These are phyloP conservation scores for Polypterus senegalus DNA, from an alignment of 2,113 vertebrate species.

Conservation along the genomic window DNA sequence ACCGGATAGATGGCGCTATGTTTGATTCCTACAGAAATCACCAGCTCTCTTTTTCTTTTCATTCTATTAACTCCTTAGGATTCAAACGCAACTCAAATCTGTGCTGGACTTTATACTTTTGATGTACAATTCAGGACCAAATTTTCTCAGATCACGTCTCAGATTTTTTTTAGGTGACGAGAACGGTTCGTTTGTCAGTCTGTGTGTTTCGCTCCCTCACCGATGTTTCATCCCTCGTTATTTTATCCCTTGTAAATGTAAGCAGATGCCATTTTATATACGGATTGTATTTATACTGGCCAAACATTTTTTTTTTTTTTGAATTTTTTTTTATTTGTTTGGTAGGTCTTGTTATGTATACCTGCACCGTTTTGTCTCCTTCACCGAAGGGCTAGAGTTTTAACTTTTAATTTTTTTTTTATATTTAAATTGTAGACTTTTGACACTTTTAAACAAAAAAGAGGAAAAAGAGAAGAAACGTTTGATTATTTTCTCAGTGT, in stretches of 20 bases:
- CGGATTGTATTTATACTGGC: slow-evolving; percentile 97
- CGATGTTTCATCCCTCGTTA: slow-evolving; percentile 72
- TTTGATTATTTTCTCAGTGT: slow-evolving; percentile 99
- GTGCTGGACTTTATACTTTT: slow-evolving; percentile 86
- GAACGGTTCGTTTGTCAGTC: slow-evolving; percentile 43
- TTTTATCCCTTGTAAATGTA: slow-evolving; percentile 79
- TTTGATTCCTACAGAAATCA: slow-evolving; percentile 92
- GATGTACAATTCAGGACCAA: slow-evolving; percentile 88
- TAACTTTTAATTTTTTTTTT: slow-evolving; percentile 96
- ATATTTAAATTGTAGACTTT: slow-evolving; percentile 99
- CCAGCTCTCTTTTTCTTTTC: slow-evolving; percentile 84
- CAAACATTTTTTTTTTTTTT: slow-evolving; percentile 66
- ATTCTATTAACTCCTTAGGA: slow-evolving; percentile 89
- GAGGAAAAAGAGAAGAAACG: slow-evolving; percentile 80
- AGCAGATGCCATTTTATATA: slow-evolving; percentile 96
- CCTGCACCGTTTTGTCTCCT: slow-evolving; percentile 92
- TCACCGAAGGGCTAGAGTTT: slow-evolving; percentile 99
- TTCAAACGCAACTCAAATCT: slow-evolving; percentile 97
- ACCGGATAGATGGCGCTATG: slow-evolving; percentile 89
- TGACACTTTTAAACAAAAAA: slow-evolving; percentile 90
- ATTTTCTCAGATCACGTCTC: slow-evolving; percentile 76
- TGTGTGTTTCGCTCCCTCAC: slow-evolving; percentile 34
- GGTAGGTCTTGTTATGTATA: slow-evolving; percentile 71
- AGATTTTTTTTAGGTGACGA: slow-evolving; percentile 66
- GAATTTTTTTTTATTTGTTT: slow-evolving; percentile 45